phyloP scores from a whole-genome alignment of 2,888 invertebrate genomes.

The Dendrolimus pini region DNA sequence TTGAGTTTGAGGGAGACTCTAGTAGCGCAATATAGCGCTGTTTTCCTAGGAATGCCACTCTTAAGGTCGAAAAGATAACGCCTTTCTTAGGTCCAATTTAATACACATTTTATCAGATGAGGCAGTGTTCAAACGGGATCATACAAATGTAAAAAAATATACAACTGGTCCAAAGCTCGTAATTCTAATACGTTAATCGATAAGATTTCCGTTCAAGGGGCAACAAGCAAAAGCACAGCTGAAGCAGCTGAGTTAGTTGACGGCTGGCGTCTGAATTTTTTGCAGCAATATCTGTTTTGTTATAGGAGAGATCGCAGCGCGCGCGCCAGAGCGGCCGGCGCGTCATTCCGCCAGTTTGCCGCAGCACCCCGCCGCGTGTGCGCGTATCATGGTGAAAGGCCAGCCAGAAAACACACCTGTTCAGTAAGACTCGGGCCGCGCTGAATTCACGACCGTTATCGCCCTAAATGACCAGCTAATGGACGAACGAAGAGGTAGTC shows the following conservation, averaged over 20 bases:
- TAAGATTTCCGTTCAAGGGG: slow-evolving; percentile 42
- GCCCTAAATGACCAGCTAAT: slow-evolving; percentile 70
- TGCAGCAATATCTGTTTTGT: slow-evolving; percentile 27
- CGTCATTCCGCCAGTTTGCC: slow-evolving; percentile 40
- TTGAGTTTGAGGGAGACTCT: no score
- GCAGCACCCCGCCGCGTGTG: slow-evolving; percentile 60
- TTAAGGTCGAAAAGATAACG: no score
- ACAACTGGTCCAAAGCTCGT: slow-evolving; percentile 36
- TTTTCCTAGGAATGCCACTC: no score
- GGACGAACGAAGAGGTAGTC: slow-evolving; percentile 70
- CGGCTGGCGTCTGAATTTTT: slow-evolving; percentile 36
- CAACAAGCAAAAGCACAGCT: no score
- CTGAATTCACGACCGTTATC: slow-evolving; percentile 54
- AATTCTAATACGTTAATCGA: slow-evolving; percentile 43
- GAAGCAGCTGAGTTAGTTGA: slow-evolving; percentile 32
- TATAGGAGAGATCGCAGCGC: slow-evolving; percentile 60
- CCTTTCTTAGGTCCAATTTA: no score
- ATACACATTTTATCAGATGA: no score
- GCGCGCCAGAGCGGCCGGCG: slow-evolving; percentile 35
- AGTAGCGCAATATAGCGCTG: no score
- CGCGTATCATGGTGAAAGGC: slow-evolving; percentile 27
- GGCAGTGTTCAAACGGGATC: no score
- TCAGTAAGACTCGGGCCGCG: slow-evolving; percentile 11
- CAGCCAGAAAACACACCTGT: slow-evolving; percentile 20
- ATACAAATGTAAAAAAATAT: slow-evolving; percentile 8